These are phyloP conservation scores for Yponomeuta evonymella DNA, from an alignment of 2,888 invertebrate genomes.

Conservation along the genomic window DNA sequence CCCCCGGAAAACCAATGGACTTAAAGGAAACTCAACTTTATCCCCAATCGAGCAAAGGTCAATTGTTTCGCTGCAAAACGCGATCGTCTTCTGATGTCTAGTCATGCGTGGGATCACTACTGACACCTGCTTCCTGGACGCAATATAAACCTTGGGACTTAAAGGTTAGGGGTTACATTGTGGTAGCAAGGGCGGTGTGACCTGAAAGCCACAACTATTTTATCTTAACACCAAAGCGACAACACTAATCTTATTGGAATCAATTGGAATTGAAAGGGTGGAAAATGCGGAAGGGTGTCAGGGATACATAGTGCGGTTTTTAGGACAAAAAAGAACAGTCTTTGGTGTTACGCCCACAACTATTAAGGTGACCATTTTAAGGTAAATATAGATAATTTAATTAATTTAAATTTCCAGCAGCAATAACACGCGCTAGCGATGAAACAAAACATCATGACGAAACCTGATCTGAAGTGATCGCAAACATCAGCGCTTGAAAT, in stretches of 20 bases:
- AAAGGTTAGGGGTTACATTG: constrained; percentile 30
- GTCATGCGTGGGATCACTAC: constrained; percentile 74
- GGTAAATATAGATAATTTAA: too few species aligned
- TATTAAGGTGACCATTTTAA: too few species aligned
- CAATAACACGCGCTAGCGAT: too few species aligned
- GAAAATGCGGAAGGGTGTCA: constrained; percentile 33
- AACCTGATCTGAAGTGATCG: too few species aligned
- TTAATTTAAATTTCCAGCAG: too few species aligned
- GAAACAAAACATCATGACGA: too few species aligned
- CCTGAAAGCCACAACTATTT: constrained; percentile 72
- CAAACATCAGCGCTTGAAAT: too few species aligned
- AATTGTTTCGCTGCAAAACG: constrained; percentile 18
- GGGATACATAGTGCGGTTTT: background rate
- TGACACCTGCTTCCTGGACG: constrained; percentile 28
- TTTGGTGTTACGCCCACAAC: too few species aligned
- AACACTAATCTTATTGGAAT: constrained; percentile 73
- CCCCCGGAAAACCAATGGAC: constrained; percentile 24
- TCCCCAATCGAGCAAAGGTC: constrained; percentile 17
- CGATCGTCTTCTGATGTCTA: constrained; percentile 63
- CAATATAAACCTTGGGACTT: constrained; percentile 35
- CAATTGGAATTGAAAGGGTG: constrained; percentile 67
- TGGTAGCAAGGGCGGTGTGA: constrained; percentile 32
- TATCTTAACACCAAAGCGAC: constrained; percentile 73
- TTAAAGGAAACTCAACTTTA: constrained; percentile 29
- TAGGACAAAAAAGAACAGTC: background rate